Conservation (phyloP, 2,888 invertebrate species). For the Oconnorella tubifera region DNA sequence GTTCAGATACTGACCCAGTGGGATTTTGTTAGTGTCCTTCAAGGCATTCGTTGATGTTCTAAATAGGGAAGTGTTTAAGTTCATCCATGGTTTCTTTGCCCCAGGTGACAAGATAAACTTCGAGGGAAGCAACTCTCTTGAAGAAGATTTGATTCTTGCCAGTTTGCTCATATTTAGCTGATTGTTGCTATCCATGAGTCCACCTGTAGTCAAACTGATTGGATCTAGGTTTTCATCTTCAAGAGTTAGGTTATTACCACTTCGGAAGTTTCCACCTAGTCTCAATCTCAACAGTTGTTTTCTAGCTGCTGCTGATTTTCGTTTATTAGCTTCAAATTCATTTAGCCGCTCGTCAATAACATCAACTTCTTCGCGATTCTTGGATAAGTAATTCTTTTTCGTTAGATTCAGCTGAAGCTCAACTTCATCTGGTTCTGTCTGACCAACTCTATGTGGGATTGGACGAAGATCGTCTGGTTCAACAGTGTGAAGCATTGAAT, state of each 20-base stretch:
- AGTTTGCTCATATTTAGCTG: not conserved
- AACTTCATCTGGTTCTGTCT: not conserved
- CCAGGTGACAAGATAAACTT: not conserved
- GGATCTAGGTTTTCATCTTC: not conserved
- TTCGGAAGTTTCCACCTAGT: not conserved
- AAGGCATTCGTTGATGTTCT: not conserved
- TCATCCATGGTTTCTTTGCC: not conserved
- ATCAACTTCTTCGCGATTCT: not conserved
- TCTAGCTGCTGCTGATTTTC: not conserved
- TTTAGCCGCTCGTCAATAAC: not conserved
- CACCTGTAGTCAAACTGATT: not conserved
- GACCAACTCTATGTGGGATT: not conserved
- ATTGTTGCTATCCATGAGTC: not conserved
- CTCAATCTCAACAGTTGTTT: not conserved
- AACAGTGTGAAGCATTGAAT: not conserved
- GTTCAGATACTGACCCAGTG: not conserved
- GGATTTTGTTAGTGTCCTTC: not conserved
- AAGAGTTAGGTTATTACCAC: not conserved
- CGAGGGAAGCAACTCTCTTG: not conserved
- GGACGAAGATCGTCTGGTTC: not conserved
- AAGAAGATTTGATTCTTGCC: not conserved
- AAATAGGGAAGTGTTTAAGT: not conserved
- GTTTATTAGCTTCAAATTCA: not conserved
- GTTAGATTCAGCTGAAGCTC: not conserved
- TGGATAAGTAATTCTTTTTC: not conserved